Evolutionary conservation across 2,888 invertebrate species (phyloP).

Genomic region (Ochlodes sylvanus): DNA sequence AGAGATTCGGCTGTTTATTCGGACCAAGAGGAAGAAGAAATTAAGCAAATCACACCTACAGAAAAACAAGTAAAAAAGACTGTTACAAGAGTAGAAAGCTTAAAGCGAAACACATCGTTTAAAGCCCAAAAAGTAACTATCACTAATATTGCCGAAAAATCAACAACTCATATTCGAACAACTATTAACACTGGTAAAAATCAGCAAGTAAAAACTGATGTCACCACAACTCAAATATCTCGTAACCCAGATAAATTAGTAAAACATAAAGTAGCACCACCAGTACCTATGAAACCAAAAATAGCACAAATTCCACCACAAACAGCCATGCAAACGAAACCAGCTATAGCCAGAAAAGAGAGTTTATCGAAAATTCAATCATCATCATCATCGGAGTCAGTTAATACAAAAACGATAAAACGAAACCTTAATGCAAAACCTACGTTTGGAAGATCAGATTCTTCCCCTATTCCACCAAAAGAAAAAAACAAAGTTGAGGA

Average conservation of each 20-base stretch:
- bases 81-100: constrained; percentile 61
- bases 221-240: constrained; percentile 45
- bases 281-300: constrained; percentile 87
- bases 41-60: constrained; percentile 51
- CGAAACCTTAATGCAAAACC: constrained; percentile 60
- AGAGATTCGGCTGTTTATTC: constrained; percentile 94
- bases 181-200: constrained; percentile 55
- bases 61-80: constrained; percentile 56
- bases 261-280: constrained; percentile 86
- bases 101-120: constrained; percentile 64
- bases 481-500: constrained; percentile 47
- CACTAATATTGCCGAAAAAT: constrained; percentile 58
- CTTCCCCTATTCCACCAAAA: constrained; percentile 52
- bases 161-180: constrained; percentile 53
- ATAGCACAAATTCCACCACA: constrained; percentile 59
- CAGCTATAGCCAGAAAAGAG: constrained; percentile 48
- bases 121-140: constrained; percentile 60
- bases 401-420: constrained; percentile 64
- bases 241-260: constrained; percentile 53
- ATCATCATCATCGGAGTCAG: constrained; percentile 61
- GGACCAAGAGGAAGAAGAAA: constrained; percentile 87
- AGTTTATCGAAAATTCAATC: constrained; percentile 56
- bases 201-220: constrained; percentile 50
- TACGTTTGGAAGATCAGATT: constrained; percentile 57
- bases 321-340: constrained; percentile 52